Conservation (phyloP, 2,888 invertebrate species). For the Pseudococcus longispinus region DNA sequence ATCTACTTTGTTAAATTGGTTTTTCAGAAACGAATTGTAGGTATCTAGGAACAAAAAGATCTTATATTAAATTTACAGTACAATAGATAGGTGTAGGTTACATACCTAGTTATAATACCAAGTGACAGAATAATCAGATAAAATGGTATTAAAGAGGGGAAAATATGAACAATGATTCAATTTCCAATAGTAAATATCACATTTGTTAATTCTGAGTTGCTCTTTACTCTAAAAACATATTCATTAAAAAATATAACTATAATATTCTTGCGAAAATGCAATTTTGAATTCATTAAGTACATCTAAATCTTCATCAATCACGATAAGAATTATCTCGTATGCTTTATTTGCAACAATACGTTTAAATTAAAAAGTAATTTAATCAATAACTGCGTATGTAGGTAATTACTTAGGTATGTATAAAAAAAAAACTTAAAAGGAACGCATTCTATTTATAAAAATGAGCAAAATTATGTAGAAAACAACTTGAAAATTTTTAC, state of each 20-base stretch:
- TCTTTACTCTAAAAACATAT: not conserved
- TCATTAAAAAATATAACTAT: not conserved
- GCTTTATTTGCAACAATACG: not conserved
- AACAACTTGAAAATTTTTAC: slow-evolving; percentile 28
- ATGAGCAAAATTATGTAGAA: slow-evolving; percentile 40
- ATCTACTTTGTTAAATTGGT: no score
- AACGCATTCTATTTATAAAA: slow-evolving; percentile 46
- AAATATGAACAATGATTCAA: not conserved
- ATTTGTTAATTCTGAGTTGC: not conserved
- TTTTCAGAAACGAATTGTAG: no score
- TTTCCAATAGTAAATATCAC: slow-evolving; percentile 1
- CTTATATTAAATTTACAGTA: no score
- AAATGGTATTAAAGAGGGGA: not conserved
- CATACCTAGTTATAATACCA: no score
- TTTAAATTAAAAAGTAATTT: not conserved
- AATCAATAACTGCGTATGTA: not conserved
- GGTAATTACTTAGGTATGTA: not conserved
- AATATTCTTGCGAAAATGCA: not conserved
- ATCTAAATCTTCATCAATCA: not conserved
- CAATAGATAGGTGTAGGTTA: no score
- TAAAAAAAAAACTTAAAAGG: not conserved
- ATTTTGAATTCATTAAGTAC: not conserved
- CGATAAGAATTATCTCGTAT: not conserved
- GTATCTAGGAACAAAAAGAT: no score
- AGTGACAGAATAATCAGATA: not conserved